Evolutionary conservation across 2,888 invertebrate species (phyloP), one percentile per base, ranked within the genome.

Genomic region (Chalcis sispes): DNA sequence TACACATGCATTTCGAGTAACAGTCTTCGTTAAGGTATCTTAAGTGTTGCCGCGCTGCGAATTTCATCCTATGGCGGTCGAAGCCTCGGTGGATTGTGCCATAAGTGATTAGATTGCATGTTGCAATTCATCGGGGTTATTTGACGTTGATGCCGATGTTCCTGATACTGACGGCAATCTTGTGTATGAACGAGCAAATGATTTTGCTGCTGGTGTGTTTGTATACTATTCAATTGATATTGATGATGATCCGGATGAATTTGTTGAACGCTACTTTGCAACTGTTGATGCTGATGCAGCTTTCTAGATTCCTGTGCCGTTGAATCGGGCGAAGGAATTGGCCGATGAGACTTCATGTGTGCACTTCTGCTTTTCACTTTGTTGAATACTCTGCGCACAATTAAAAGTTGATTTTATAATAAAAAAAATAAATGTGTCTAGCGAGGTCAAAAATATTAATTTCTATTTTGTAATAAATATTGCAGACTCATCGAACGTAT

Each of bases 321-420:
- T 89, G 94, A 92, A 91, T 96, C 96, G 89, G 95, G 94, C 85
- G 85, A 85, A 79, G 87, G 88, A 61, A 88, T 87, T 83, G 96
- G 95, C 89, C 96, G 94, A 91, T 99, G 99, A 83, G 97, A 98
- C 91, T 99, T 99, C 98, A 99, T 98, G 91, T 99, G 99, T 81
- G 98, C 98, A 91, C 98, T 98, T 90, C 98, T 94, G 92, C 98
- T 98, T 92, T 98, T 98, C 89, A 98, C 96, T 93, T 98, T 98
- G 91, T 94, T 94, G 92, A 98, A 98, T 90, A 97, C 94, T 92
- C 98, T 98, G 94, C 83, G 92, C 92, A 90, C 89, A 89, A 2
- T 8, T 42, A 7, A 70, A 36, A 62, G 54, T 62, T 50, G 75
- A 61, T 36, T n/a, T 59, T 64, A 18, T 59, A 56, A 48, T 62